Percentiles rank a stretch among this genome's conserved stretches.
phyloP scores from a whole-genome alignment of 2,888 invertebrate genomes.

The Ochropleura plecta region DNA sequence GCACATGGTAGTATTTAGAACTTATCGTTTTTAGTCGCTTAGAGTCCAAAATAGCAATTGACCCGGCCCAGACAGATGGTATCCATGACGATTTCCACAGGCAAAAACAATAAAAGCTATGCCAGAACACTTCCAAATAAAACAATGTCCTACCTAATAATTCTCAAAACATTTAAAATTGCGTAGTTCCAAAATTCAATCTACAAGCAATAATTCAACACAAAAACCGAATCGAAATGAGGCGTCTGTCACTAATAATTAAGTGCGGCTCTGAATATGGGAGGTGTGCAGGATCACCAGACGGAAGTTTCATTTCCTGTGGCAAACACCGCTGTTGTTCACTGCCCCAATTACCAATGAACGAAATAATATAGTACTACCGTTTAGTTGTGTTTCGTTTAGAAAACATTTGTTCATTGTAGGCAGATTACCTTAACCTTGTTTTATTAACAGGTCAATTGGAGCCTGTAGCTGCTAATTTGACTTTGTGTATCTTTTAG shows the following conservation, averaged over 20 bases:
- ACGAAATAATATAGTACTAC: slow-evolving; percentile 43
- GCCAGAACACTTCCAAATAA: neutral
- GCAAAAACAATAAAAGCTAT: neutral
- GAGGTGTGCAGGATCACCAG: slow-evolving; percentile 57
- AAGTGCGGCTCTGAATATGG: slow-evolving; percentile 51
- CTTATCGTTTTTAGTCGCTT: neutral
- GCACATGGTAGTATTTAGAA: neutral
- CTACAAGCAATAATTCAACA: slow-evolving; percentile 27
- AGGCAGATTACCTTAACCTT: neutral
- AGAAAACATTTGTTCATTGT: neutral
- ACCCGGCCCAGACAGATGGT: neutral
- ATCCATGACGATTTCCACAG: neutral
- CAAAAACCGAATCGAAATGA: slow-evolving; percentile 55
- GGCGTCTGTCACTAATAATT: slow-evolving; percentile 59
- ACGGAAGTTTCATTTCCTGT: slow-evolving; percentile 71
- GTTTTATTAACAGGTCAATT: slow-evolving; percentile 1
- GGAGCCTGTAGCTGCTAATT: neutral
- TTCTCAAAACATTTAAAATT: slow-evolving; percentile 1
- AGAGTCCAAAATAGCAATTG: neutral
- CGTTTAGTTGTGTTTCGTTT: slow-evolving; percentile 20
- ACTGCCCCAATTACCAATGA: slow-evolving; percentile 65
- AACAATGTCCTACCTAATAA: neutral
- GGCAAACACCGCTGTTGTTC: slow-evolving; percentile 61
- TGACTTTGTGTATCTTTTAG: neutral
- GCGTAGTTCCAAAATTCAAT: neutral